phyloP scores from a whole-genome alignment of 2,888 invertebrate genomes.

The Scaptomyza tumidula region DNA sequence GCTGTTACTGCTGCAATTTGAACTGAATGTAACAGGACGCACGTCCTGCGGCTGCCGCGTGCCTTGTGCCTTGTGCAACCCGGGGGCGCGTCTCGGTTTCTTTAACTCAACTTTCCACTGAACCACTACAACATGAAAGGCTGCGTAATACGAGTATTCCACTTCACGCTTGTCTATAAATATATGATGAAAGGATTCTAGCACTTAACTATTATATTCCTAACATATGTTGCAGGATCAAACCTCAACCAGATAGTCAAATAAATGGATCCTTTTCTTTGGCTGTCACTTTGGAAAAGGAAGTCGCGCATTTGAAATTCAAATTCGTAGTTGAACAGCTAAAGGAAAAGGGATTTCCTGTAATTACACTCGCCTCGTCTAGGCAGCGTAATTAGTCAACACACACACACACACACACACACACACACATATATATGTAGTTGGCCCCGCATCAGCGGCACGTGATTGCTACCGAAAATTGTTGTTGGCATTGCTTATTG shows the following conservation, averaged over 20 bases:
- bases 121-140: slow-evolving; percentile 29
- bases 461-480: slow-evolving; percentile 49
- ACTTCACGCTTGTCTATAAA: slow-evolving; percentile 63
- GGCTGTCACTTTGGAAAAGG: slow-evolving; percentile 52
- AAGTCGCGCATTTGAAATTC: slow-evolving; percentile 42
- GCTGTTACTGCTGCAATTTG: slow-evolving; percentile 57
- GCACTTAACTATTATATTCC: slow-evolving; percentile 54
- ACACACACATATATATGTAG: not conserved
- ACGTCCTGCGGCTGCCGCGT: slow-evolving; percentile 40
- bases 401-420: slow-evolving; percentile 1
- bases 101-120: slow-evolving; percentile 19
- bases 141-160: slow-evolving; percentile 68
- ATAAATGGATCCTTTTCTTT: slow-evolving; percentile 53
- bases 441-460: slow-evolving; percentile 15
- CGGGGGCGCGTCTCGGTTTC: slow-evolving; percentile 16
- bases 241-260: slow-evolving; percentile 28
- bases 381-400: slow-evolving; percentile 59
- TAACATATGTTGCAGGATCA: slow-evolving; percentile 54
- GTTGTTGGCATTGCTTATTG: slow-evolving; percentile 37
- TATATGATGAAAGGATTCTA: slow-evolving; percentile 62
- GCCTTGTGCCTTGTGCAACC: slow-evolving; percentile 32
- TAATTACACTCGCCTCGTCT: slow-evolving; percentile 56
- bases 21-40: slow-evolving; percentile 51
- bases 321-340: slow-evolving; percentile 1
- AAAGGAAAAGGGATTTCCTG: slow-evolving; percentile 77